These are phyloP conservation scores for Sebastes oblongus DNA, from an alignment of 2,797 vertebrate species.

Conservation along the genomic window DNA sequence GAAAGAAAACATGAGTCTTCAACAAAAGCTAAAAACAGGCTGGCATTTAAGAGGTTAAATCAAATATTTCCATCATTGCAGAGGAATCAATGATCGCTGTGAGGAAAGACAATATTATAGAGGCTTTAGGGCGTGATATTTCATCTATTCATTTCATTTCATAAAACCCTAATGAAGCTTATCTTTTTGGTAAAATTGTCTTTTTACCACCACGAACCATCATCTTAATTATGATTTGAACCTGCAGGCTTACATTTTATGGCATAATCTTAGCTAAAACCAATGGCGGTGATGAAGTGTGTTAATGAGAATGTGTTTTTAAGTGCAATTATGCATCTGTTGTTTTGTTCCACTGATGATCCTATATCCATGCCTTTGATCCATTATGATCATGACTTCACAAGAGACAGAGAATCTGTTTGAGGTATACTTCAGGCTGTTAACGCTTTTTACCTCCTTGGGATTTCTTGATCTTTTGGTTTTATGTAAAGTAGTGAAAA, in stretches of 20 bases:
- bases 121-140: conserved; percentile 46
- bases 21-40: background rate
- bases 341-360: conserved; percentile 49
- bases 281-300: conserved; percentile 29
- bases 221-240: conserved; percentile 57
- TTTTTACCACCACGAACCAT: conserved; percentile 33
- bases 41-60: background rate
- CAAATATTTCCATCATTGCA: background rate
- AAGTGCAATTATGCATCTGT: conserved; percentile 51
- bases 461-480: conserved; percentile 24
- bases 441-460: background rate
- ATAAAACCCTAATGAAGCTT: conserved; percentile 46
- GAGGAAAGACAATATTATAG: conserved; percentile 42
- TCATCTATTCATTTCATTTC: conserved; percentile 42
- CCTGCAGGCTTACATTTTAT: conserved; percentile 45
- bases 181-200: conserved; percentile 43
- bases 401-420: background rate
- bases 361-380: conserved; percentile 28
- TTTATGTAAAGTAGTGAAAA: conserved; percentile 4
- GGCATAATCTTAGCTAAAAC: conserved; percentile 33
- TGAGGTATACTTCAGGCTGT: background rate
- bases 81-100: conserved; percentile 34
- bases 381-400: conserved; percentile 3
- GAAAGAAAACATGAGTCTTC: background rate
- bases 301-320: conserved; percentile 52